These are phyloP conservation scores for Xerus inauris DNA, from an alignment of 2,113 vertebrate genomes.

Conservation along the genomic window DNA sequence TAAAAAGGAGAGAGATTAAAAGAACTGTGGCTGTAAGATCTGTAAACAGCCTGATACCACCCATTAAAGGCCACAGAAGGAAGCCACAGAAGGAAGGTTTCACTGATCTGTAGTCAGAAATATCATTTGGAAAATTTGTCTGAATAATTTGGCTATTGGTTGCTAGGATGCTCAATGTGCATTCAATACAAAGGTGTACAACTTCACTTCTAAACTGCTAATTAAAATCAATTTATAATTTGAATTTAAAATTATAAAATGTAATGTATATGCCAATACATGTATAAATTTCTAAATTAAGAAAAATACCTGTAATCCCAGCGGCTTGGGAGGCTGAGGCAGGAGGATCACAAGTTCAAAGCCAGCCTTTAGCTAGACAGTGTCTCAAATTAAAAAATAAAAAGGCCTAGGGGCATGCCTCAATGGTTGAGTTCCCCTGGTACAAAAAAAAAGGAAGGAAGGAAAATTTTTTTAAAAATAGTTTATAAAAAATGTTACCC, in stretches of 20 bases:
- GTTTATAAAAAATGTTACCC: too few relatives aligned
- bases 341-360: too few relatives aligned
- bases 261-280: not conserved
- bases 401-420: too few relatives aligned
- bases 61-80: not conserved
- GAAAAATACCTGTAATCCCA: too few relatives aligned
- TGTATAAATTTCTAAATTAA: not conserved
- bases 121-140: not conserved
- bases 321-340: too few relatives aligned
- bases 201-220: not conserved
- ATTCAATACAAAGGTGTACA: not conserved
- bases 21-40: not conserved
- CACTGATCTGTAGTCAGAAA: not conserved
- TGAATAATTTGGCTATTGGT: not conserved
- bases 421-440: too few relatives aligned
- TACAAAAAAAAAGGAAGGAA: too few relatives aligned
- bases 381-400: too few relatives aligned
- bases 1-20: not conserved
- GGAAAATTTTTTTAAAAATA: too few relatives aligned
- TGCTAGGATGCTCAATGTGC: not conserved
- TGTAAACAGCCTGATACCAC: not conserved
- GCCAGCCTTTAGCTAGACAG: too few relatives aligned
- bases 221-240: not conserved
- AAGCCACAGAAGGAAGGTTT: not conserved
- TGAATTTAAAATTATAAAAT: not conserved